Evolutionary conservation across 2,113 vertebrate species (phyloP).

Genomic region (Saguinus midas): DNA sequence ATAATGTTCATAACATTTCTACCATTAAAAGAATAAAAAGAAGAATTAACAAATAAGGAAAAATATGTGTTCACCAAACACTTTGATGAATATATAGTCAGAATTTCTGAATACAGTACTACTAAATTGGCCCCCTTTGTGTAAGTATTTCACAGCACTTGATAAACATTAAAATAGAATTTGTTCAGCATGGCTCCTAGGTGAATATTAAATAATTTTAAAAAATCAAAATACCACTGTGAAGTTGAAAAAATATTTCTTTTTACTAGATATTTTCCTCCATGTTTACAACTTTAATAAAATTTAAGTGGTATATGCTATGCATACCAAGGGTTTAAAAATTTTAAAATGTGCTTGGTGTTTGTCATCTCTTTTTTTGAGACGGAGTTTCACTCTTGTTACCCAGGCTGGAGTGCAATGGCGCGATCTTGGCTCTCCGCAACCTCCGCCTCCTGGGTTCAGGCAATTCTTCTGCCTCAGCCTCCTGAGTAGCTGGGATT

Average conservation of each 20-base stretch:
- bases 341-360: conserved; percentile 39
- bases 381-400: no score
- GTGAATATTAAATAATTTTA: conserved; percentile 72
- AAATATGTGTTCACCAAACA: conserved; percentile 66
- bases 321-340: neutral
- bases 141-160: conserved; percentile 54
- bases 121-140: conserved; percentile 24
- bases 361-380: conserved; percentile 34
- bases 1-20: conserved; percentile 67
- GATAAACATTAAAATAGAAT: conserved; percentile 62
- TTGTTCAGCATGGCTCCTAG: conserved; percentile 52
- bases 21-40: conserved; percentile 76
- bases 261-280: conserved; percentile 72
- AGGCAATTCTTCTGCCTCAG: no score
- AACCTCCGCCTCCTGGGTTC: no score
- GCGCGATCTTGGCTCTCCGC: no score
- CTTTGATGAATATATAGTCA: conserved; percentile 76
- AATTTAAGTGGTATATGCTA: conserved; percentile 51
- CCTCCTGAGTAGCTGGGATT: no score
- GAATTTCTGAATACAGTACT: conserved; percentile 67
- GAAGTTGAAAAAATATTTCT: conserved; percentile 74
- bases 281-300: conserved; percentile 45
- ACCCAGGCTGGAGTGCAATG: no score
- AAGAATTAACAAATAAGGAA: conserved; percentile 73
- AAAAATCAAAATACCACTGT: conserved; percentile 64